Percentiles rank a stretch among this genome's conserved stretches.
Evolutionary conservation across 2,888 invertebrate species (phyloP).

Genomic region (Busseola fusca): DNA sequence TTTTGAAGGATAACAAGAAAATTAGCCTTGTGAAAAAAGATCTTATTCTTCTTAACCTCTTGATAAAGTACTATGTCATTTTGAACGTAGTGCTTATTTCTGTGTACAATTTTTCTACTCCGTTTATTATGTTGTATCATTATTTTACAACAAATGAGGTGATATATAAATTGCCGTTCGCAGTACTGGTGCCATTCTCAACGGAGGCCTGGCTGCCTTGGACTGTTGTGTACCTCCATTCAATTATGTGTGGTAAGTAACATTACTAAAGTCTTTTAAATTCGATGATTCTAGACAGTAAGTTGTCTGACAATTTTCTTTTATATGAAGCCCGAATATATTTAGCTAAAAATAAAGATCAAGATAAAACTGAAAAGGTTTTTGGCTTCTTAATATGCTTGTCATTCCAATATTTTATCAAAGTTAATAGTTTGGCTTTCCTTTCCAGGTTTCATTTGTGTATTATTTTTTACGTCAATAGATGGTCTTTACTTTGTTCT

Average conservation of each 20-base stretch:
- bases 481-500: conserved; percentile 79
- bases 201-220: conserved; percentile 74
- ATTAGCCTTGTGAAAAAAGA: conserved; percentile 65
- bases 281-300: not conserved
- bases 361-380: not conserved
- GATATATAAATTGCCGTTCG: conserved; percentile 73
- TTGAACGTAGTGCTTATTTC: conserved; percentile 75
- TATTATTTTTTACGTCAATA: conserved; percentile 73
- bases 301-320: not conserved
- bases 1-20: conserved; percentile 66
- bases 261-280: not conserved
- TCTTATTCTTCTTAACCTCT: conserved; percentile 67
- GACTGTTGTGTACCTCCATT: conserved; percentile 72
- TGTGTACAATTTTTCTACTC: conserved; percentile 79
- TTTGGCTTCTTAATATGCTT: not conserved
- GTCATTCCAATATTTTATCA: not conserved
- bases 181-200: conserved; percentile 76
- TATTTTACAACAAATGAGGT: conserved; percentile 68
- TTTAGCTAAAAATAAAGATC: not conserved
- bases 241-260: conserved; percentile 73
- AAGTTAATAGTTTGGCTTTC: not conserved
- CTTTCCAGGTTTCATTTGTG: conserved; percentile 75
- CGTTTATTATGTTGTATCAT: conserved; percentile 70
- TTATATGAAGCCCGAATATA: conserved; percentile 3
- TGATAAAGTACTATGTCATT: conserved; percentile 77